Evolutionary conservation across 2,888 invertebrate genomes (phyloP).

Genomic region (Tiphia femorata): DNA sequence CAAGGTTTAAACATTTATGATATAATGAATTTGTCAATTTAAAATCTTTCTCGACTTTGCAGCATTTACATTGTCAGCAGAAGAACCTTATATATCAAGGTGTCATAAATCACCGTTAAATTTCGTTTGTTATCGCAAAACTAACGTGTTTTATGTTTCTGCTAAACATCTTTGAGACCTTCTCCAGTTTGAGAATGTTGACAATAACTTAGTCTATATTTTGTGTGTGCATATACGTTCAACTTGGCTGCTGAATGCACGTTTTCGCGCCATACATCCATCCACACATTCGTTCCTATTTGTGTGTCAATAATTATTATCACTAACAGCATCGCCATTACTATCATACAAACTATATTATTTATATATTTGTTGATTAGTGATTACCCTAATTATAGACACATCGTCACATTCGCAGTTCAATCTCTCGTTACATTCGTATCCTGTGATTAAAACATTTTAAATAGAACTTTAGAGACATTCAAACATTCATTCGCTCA

Average conservation of each 20-base stretch:
- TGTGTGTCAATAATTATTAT: constrained; percentile 54
- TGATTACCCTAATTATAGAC: constrained; percentile 56
- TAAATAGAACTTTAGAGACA: constrained; percentile 41
- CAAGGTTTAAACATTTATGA: constrained; percentile 66
- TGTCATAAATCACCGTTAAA: constrained; percentile 35
- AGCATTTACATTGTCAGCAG: constrained; percentile 50
- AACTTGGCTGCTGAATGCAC: constrained; percentile 26
- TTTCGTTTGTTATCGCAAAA: constrained; percentile 33
- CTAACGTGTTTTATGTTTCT: constrained; percentile 20
- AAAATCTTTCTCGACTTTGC: constrained; percentile 28
- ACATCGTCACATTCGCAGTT: constrained; percentile 37
- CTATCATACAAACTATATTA: constrained; percentile 46
- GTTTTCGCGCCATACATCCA: constrained; percentile 37
- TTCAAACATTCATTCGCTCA: constrained; percentile 29
- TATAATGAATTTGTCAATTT: constrained; percentile 59
- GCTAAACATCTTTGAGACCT: constrained; percentile 33
- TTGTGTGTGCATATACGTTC: constrained; percentile 25
- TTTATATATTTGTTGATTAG: constrained; percentile 45
- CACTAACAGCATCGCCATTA: constrained; percentile 40
- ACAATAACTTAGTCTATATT: constrained; percentile 29
- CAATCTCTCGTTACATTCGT: constrained; percentile 39
- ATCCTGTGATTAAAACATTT: constrained; percentile 47
- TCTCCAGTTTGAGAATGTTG: constrained; percentile 36
- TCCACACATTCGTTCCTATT: constrained; percentile 33
- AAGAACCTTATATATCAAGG: constrained; percentile 40